Percentiles rank a stretch among this genome's conserved stretches.
phyloP scores from a whole-genome alignment of 2,888 invertebrate genomes.

The Cerceris ruficornis region DNA sequence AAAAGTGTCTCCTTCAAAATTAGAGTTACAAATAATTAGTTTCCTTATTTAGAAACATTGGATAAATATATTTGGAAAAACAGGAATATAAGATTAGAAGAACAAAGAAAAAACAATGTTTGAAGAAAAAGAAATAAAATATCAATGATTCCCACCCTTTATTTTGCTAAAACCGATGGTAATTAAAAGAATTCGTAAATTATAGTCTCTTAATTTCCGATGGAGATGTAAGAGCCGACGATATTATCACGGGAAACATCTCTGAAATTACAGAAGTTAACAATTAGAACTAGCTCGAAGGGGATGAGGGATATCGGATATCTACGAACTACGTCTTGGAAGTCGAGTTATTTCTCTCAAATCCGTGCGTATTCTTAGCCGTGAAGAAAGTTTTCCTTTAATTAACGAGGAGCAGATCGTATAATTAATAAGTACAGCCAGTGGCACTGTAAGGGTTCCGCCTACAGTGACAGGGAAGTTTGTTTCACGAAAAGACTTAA shows the following conservation, averaged over 20 bases:
- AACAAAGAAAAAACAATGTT: too few species aligned
- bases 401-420: slow-evolving; percentile 48
- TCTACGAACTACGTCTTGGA: slow-evolving; percentile 8
- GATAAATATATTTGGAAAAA: neutral
- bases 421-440: slow-evolving; percentile 55
- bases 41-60: neutral
- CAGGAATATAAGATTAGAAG: too few species aligned
- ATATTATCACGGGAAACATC: slow-evolving; percentile 60
- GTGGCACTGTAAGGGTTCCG: neutral
- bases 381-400: slow-evolving; percentile 53
- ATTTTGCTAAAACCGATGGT: neutral
- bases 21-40: too few species aligned
- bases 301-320: slow-evolving; percentile 31
- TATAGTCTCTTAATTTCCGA: neutral
- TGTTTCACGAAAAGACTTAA: slow-evolving; percentile 13
- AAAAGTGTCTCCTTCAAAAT: too few species aligned
- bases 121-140: too few species aligned
- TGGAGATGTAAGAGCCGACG: slow-evolving; percentile 17
- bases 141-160: too few species aligned
- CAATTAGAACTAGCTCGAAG: slow-evolving; percentile 49
- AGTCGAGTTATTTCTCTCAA: slow-evolving; percentile 35
- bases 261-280: slow-evolving; percentile 57
- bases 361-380: slow-evolving; percentile 38
- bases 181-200: neutral
- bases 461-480: slow-evolving; percentile 20